Base-by-base conservation (phyloP, 2,113 vertebrate genomes). In the Pelobates fuscus region DNA sequence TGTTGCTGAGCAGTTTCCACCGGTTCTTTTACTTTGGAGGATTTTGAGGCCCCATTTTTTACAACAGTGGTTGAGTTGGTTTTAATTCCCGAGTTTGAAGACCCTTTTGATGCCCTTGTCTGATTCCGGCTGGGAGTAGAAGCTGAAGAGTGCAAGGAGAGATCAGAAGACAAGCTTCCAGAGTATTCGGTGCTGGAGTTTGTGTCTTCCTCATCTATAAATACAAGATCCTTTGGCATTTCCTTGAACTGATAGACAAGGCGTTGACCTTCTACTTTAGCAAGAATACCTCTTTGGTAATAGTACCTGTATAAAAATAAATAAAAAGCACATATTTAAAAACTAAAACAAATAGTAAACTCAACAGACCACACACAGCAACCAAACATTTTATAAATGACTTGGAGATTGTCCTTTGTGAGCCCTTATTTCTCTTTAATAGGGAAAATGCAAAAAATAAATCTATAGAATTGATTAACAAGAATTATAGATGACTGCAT, bases 241-340 rank as follows among this genome's bases (percentile, higher is more conserved):
- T 95, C 93, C 77, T 97, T 97, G 83, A 99, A 99, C 79, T 99
- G 97, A 86, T 99, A 99, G 1, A 99, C 97, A 26, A 99, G 88
- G 25, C 97, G 95, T 81, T 99, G 97, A 52, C 97, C 97, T 87
- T 99, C 97, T n/a, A 99, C 97, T 86, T 99, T 99, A 80, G 96
- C 95, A 78, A 99, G 88, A 78, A 99, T 99, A 83, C 97, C 97
- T 82, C 97, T 95, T 88, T 99, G 97, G 86, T 99, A 99, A 85
- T 99, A 99, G 84, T 99, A 99, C 87, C 97, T 99, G 83, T 78
- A 65, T n/a, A 1, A 59, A 20, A 14, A 52, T 43, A 43, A 43
- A 12, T 4, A 29, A 52, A 17, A 52, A 0, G 52, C 32, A 1
- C 2, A n/a, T n/a, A 52, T 52, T 3, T 52, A 37, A 37, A n/a